phyloP scores from a whole-genome alignment of 2,797 vertebrate genomes.

The Fringilla coelebs region DNA sequence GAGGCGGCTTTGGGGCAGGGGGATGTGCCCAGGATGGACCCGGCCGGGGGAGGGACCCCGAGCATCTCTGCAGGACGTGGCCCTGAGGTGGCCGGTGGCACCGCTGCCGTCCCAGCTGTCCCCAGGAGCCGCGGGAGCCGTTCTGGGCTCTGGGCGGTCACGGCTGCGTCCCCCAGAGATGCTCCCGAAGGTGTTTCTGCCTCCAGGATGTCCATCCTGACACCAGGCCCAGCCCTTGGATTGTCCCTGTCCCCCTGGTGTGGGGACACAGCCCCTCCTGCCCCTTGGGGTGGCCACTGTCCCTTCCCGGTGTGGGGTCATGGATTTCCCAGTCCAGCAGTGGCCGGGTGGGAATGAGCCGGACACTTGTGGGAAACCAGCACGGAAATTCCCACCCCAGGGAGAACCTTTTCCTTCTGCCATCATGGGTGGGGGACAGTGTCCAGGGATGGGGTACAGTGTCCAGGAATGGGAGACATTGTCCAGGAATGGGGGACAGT shows the following conservation, averaged over 20 bases:
- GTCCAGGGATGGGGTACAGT: accelerated
- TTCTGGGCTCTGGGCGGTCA: accelerated
- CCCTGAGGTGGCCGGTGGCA: neutral
- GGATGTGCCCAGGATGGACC: neutral
- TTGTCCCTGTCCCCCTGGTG: neutral
- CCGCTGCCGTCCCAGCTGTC: neutral
- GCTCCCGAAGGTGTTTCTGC: neutral
- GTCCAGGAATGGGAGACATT: accelerated
- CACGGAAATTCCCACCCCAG: accelerated
- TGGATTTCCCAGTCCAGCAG: neutral
- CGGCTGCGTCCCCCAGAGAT: neutral
- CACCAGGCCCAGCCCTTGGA: neutral
- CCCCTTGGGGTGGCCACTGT: neutral
- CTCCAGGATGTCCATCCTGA: neutral
- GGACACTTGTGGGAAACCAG: neutral
- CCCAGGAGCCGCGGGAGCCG: neutral
- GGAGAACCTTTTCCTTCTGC: neutral
- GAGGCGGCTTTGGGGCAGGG: accelerated
- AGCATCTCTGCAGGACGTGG: neutral
- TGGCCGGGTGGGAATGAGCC: neutral
- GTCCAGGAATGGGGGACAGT: accelerated
- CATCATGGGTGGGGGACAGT: accelerated
- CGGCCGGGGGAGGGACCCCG: neutral
- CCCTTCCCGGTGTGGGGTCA: neutral
- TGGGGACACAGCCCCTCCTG: neutral